Conservation (phyloP, 2,888 invertebrate species). For the Seira sanloemensis region DNA sequence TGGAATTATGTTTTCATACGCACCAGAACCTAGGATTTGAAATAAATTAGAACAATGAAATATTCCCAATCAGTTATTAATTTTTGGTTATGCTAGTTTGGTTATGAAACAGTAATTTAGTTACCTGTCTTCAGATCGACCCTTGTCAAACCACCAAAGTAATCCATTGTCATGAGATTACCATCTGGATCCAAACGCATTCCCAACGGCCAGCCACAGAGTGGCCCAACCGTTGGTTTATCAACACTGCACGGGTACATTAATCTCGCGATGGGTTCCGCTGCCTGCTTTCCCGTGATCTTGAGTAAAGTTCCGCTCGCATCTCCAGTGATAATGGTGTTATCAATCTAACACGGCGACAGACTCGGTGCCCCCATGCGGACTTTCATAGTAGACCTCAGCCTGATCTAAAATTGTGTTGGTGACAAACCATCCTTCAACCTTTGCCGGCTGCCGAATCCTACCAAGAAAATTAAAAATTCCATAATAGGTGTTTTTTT, state of each 20-base stretch:
- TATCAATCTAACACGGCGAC: conserved; percentile 31
- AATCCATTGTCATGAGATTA: conserved; percentile 26
- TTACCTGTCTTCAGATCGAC: conserved; percentile 84
- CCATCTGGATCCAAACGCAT: conserved; percentile 80
- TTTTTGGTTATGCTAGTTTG: too few relatives aligned
- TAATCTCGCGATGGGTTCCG: conserved; percentile 12
- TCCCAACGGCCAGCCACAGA: conserved; percentile 94
- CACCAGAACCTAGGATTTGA: too few relatives aligned
- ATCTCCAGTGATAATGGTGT: conserved; percentile 3
- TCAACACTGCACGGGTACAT: conserved; percentile 12
- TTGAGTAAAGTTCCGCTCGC: conserved; percentile 21
- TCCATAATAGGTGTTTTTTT: neutral
- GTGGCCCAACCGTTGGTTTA: neutral
- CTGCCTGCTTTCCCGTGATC: conserved; percentile 15
- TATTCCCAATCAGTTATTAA: too few relatives aligned
- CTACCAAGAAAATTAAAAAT: neutral
- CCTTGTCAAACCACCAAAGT: conserved; percentile 61
- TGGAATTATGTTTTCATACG: conserved; percentile 79
- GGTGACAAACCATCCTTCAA: conserved; percentile 35
- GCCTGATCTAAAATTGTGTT: conserved; percentile 53
- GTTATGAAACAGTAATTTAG: too few relatives aligned
- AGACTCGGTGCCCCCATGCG: conserved; percentile 21
- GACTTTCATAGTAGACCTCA: conserved; percentile 31
- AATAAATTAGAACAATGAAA: too few relatives aligned
- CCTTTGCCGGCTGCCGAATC: neutral